These are phyloP conservation scores for Coboldia fuscipes DNA, from an alignment of 1,140 invertebrate species.

Conservation along the genomic window DNA sequence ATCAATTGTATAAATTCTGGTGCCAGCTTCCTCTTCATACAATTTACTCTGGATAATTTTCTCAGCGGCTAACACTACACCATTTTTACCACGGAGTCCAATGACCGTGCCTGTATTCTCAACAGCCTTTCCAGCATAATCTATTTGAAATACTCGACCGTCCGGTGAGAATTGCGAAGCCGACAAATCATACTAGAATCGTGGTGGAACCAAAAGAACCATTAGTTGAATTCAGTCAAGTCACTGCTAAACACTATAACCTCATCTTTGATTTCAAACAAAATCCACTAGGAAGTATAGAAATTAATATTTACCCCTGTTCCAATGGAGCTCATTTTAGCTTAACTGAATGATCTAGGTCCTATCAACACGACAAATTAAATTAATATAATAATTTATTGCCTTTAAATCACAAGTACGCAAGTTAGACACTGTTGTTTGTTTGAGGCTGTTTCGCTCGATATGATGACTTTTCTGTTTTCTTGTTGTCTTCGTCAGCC, in stretches of 20 bases:
- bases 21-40: slow-evolving; percentile 84
- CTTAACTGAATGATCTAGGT: neutral
- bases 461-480: no score
- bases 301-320: slow-evolving; percentile 56
- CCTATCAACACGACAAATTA: no score
- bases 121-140: slow-evolving; percentile 98
- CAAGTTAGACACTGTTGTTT: no score
- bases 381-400: no score
- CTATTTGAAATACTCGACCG: slow-evolving; percentile 96
- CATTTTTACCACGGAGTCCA: slow-evolving; percentile 85
- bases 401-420: no score
- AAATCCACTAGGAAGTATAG: slow-evolving; percentile 7
- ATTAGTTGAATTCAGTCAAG: neutral
- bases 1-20: slow-evolving; percentile 86
- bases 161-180: slow-evolving; percentile 99
- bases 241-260: slow-evolving; percentile 3
- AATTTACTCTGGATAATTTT: slow-evolving; percentile 94
- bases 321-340: slow-evolving; percentile 82
- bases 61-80: slow-evolving; percentile 93
- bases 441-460: no score
- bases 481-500: no score
- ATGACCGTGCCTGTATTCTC: slow-evolving; percentile 97
- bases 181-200: slow-evolving; percentile 86
- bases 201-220: slow-evolving; percentile 9
- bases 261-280: slow-evolving; percentile 1